phyloP scores from a whole-genome alignment of 2,888 invertebrate species.

The Watsonalla cultraria region DNA sequence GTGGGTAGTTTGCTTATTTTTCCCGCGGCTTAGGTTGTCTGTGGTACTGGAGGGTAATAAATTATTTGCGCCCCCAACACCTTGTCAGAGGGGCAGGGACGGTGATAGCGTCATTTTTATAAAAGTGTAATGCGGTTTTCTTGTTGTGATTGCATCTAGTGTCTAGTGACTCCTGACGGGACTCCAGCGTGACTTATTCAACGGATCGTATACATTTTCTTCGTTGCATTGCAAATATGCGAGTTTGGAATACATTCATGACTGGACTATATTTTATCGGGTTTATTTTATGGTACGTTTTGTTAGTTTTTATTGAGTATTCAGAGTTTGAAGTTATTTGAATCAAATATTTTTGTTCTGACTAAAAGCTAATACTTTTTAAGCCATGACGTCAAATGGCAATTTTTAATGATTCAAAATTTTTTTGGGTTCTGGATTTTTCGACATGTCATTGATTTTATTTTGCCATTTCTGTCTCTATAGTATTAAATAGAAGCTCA shows the following conservation, averaged over 20 bases:
- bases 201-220: conserved; percentile 3
- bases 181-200: conserved; percentile 17
- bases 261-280: too few relatives aligned
- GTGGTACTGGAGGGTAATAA: conserved; percentile 64
- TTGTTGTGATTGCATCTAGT: conserved; percentile 63
- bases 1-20: conserved; percentile 75
- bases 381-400: too few relatives aligned
- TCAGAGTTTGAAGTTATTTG: conserved; percentile 16
- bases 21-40: conserved; percentile 71
- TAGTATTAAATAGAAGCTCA: too few relatives aligned
- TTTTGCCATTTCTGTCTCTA: too few relatives aligned
- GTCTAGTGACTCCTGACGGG: conserved; percentile 16
- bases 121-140: conserved; percentile 72
- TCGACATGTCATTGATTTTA: too few relatives aligned
- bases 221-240: not conserved
- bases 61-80: conserved; percentile 74
- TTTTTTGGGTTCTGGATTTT: too few relatives aligned
- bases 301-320: not conserved
- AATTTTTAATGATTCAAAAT: too few relatives aligned
- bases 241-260: not conserved
- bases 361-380: too few relatives aligned
- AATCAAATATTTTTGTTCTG: conserved; percentile 11
- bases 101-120: conserved; percentile 75
- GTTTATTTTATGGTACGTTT: not conserved
- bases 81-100: conserved; percentile 53